Conservation (phyloP, 2,113 vertebrate genomes). For the Heterochromis multidens region DNA sequence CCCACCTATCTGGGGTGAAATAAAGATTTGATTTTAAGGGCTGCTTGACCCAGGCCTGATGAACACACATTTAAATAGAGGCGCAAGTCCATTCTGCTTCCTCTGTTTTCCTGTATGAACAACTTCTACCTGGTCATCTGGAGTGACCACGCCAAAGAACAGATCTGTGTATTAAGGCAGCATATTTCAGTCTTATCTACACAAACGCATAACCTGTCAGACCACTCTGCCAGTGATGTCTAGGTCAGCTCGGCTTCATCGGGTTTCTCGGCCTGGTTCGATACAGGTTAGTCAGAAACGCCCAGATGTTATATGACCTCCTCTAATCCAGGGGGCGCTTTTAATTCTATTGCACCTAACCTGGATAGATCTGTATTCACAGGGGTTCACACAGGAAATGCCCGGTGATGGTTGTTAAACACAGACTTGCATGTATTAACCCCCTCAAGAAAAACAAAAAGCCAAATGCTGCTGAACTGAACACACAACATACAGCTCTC, state of each 20-base stretch:
- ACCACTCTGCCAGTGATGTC: not conserved
- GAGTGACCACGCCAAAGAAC: conserved; percentile 73
- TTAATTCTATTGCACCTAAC: not conserved
- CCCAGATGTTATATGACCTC: not conserved
- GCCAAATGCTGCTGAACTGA: conserved; percentile 63
- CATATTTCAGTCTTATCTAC: conserved; percentile 23
- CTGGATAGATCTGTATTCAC: conserved; percentile 16
- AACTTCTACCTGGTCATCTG: conserved; percentile 31
- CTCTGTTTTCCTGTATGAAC: conserved; percentile 20
- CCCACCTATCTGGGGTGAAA: not conserved
- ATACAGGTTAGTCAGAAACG: too few relatives aligned
- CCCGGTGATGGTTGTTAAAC: not conserved
- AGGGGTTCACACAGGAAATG: not conserved
- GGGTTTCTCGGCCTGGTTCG: not conserved
- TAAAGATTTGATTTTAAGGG: not conserved
- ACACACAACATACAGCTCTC: conserved; percentile 22
- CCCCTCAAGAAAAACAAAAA: conserved; percentile 1
- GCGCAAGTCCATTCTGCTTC: conserved; percentile 28
- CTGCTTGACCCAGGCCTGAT: conserved; percentile 49
- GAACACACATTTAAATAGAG: conserved; percentile 16
- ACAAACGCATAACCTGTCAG: conserved; percentile 12
- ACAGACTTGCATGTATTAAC: conserved; percentile 1
- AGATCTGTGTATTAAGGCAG: conserved; percentile 48
- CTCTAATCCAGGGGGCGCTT: not conserved
- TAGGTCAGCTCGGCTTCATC: not conserved